Evolutionary conservation across 2,888 invertebrate species (phyloP), one percentile per base, ranked within the genome.

Genomic region (Brachynemurus nebulosus): DNA sequence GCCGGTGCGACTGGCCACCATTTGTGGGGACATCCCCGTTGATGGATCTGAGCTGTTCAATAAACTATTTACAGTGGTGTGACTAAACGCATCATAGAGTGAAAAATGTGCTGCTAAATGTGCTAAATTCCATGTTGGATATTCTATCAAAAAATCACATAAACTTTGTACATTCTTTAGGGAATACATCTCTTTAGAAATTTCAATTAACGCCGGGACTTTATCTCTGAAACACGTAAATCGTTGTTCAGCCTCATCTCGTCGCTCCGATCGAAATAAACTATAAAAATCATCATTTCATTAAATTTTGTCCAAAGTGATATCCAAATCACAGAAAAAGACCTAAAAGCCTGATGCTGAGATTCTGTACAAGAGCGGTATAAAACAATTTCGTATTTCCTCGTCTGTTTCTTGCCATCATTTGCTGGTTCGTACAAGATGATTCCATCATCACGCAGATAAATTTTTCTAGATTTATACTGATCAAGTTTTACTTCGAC

Each of bases 71-170:
- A 86, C 72, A 42, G 72, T 69, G 0, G 77, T 70, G 54, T 82
- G 68, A 50, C 72, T 73, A 51, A 92, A 78, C 6, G 81, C 73
- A 38, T 88, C 86, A 42, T 72, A 67, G 4, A 84, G 67, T 7
- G 83, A 81, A 52, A 88, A 80, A 57, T 80, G 70, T 0, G 90
- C 88, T 1, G 85, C 80, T 47, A 93, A 63, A 65, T 95, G 95
- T 0, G 89, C 85, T 44, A 86, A 64, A 1, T 80, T 80, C 92
- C 92, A 95, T 0, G 82, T 76, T 0, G 81, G 82, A 64, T 91
- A 79, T 44, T 82, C 77, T 0, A 74, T 64, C 14, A 90, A 59
- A 1, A 71, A 70, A 58, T 89, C 85, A 57, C 88, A 86, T 2
- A 89, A 63, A 55, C 76, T 82, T 63, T 92, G 91, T 40, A 92